A percentile compares a stretch with the other conserved stretches of the same genome.
Conservation (phyloP, 2,113 vertebrate genomes). For the Cisticola juncidis region DNA sequence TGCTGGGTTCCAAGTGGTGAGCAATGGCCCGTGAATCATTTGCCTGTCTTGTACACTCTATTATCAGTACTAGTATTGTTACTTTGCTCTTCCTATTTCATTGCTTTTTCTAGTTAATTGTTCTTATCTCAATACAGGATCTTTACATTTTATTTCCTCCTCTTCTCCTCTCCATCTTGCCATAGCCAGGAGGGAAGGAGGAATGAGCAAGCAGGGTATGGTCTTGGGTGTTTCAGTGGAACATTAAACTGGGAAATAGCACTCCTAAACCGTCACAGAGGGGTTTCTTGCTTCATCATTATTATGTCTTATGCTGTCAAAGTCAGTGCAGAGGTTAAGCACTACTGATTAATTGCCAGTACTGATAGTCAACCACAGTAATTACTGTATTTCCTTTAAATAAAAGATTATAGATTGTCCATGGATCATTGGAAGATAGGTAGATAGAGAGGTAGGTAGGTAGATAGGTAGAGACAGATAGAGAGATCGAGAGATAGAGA, state of each 20-base stretch:
- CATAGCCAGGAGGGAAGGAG: background rate
- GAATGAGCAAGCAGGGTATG: background rate
- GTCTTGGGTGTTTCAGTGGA: background rate
- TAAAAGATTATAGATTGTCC: background rate
- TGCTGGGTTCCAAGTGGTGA: accelerated
- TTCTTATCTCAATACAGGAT: background rate
- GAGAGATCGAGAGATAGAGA: background rate
- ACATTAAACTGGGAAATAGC: background rate
- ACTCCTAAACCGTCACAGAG: accelerated
- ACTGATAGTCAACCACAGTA: background rate
- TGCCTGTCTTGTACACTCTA: too few species aligned
- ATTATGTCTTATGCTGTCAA: background rate
- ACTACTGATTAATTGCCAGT: background rate
- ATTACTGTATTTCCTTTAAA: background rate
- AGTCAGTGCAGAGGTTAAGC: background rate
- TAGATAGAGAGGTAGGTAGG: background rate
- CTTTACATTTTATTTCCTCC: background rate
- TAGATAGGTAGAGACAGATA: too few species aligned
- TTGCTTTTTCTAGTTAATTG: background rate
- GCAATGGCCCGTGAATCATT: accelerated
- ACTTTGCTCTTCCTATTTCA: background rate
- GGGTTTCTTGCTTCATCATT: background rate
- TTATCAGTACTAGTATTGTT: background rate
- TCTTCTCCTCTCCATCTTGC: background rate
- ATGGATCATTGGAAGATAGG: background rate